A percentile compares a stretch with the other conserved stretches of the same genome.
phyloP scores from a whole-genome alignment of 2,113 vertebrate genomes.

The Oncorhynchus tshawytscha region DNA sequence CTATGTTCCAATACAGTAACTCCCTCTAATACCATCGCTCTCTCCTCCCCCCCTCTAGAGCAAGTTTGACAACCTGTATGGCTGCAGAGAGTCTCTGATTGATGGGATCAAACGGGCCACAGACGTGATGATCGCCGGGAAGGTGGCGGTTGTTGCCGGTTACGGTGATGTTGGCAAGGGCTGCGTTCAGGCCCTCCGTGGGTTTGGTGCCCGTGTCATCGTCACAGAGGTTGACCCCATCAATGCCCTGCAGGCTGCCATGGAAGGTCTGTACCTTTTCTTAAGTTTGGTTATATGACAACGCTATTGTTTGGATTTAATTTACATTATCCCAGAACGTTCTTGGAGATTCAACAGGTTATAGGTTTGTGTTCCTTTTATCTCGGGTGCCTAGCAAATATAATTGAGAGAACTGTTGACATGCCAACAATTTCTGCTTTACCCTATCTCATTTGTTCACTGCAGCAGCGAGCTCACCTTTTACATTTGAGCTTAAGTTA shows the following conservation, averaged over 20 bases:
- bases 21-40: not conserved
- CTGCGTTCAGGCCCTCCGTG: constrained; percentile 90
- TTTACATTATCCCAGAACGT: too few species aligned
- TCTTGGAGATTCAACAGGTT: too few species aligned
- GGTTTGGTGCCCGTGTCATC: constrained; percentile 93
- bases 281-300: too few species aligned
- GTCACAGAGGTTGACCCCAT: constrained; percentile 96
- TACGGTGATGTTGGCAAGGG: constrained; percentile 97
- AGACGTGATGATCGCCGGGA: constrained; percentile 97
- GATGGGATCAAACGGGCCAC: constrained; percentile 98
- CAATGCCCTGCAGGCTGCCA: constrained; percentile 94
- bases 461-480: too few species aligned
- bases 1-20: not conserved
- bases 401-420: too few species aligned
- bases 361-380: too few species aligned
- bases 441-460: too few species aligned
- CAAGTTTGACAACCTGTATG: constrained; percentile 98
- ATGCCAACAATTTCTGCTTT: too few species aligned
- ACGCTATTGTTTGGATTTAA: too few species aligned
- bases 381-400: too few species aligned
- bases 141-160: constrained; percentile 93
- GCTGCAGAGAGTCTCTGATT: constrained; percentile 96
- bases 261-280: constrained; percentile 81
- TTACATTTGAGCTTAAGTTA: too few species aligned
- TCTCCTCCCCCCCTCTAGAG: constrained; percentile 70